phyloP scores from a whole-genome alignment of 2,797 vertebrate species.

The Scyliorhinus canicula region DNA sequence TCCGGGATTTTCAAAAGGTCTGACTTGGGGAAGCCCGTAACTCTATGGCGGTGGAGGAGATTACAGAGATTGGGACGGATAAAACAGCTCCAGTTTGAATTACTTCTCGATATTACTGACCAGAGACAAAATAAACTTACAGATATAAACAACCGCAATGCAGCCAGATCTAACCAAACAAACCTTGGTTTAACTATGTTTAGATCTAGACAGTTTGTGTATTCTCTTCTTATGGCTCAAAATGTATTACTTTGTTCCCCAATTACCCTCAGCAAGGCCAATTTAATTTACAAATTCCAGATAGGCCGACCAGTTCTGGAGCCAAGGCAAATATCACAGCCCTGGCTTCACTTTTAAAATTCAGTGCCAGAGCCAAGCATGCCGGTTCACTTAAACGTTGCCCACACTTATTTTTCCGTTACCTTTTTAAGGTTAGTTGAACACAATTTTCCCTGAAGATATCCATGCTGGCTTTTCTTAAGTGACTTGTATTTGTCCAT shows the following conservation, averaged over 20 bases:
- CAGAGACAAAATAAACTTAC: neutral
- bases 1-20: neutral
- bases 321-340: neutral
- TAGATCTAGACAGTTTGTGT: neutral
- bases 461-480: too few species aligned
- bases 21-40: neutral
- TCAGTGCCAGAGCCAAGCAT: neutral
- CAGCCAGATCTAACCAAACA: neutral
- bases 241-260: neutral
- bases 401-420: too few species aligned
- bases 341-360: neutral
- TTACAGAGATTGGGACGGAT: neutral
- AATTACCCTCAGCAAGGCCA: neutral
- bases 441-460: too few species aligned
- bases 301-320: neutral
- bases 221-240: neutral
- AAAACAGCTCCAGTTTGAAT: neutral
- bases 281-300: neutral
- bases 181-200: neutral
- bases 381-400: neutral
- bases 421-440: too few species aligned
- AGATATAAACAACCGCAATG: neutral
- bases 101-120: neutral
- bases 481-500: too few species aligned
- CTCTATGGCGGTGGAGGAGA: neutral